Evolutionary conservation across 2,888 invertebrate species (phyloP).

Genomic region (Xanthostigma xanthostigma): DNA sequence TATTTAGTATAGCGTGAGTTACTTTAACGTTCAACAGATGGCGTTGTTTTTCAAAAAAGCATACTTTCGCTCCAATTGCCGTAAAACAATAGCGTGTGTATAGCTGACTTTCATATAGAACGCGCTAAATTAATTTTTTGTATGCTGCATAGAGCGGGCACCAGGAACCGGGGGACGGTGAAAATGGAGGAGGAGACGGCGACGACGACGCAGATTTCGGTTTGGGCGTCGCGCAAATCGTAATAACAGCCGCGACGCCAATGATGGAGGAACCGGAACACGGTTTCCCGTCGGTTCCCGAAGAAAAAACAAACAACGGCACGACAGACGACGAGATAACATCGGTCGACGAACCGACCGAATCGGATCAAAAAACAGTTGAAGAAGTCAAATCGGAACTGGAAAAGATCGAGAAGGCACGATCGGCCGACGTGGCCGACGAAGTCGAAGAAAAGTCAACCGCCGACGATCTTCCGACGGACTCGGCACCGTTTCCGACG

Average conservation of each 20-base stretch:
- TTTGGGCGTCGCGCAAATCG: slow-evolving; percentile 76
- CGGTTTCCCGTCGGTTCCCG: slow-evolving; percentile 52
- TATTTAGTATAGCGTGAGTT: no score
- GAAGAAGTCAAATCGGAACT: slow-evolving; percentile 9
- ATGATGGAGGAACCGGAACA: slow-evolving; percentile 77
- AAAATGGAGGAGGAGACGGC: slow-evolving; percentile 13
- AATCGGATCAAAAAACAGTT: slow-evolving; percentile 16
- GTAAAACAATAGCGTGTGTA: no score
- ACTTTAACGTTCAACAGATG: no score
- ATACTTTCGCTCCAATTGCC: no score
- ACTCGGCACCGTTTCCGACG: slow-evolving; percentile 40
- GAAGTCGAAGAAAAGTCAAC: slow-evolving; percentile 25
- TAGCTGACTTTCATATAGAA: slow-evolving; percentile 3
- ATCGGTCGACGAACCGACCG: slow-evolving; percentile 12
- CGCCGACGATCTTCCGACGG: slow-evolving; percentile 39
- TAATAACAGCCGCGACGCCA: slow-evolving; percentile 87
- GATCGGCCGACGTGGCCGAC: slow-evolving; percentile 13
- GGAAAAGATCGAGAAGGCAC: slow-evolving; percentile 10
- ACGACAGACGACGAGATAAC: slow-evolving; percentile 13
- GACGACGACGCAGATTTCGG: slow-evolving; percentile 40
- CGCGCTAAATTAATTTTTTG: slow-evolving; percentile 1
- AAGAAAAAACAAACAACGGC: slow-evolving; percentile 20
- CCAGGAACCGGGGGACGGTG: slow-evolving; percentile 13
- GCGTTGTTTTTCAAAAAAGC: no score
- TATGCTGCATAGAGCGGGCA: not conserved